Evolutionary conservation across 2,888 invertebrate species (phyloP).

Genomic region (Leptarthrus brevirostris): DNA sequence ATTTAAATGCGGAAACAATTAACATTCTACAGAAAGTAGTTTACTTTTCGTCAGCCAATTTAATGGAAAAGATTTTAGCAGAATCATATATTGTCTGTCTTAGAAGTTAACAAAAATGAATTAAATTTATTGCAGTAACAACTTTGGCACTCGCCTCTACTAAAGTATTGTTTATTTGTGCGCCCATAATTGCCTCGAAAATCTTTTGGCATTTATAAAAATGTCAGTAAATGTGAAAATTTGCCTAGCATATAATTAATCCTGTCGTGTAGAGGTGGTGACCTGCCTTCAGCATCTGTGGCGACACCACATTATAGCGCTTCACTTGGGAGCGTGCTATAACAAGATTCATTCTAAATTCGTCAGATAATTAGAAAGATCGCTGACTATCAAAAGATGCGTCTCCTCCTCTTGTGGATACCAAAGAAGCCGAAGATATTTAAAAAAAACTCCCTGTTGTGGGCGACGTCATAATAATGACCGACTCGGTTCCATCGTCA

Average conservation of each 20-base stretch:
- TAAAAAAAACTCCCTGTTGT: slow-evolving; percentile 18
- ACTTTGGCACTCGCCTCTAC: neutral
- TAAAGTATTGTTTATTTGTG: neutral
- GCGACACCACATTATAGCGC: too few relatives aligned
- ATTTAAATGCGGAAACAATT: too few relatives aligned
- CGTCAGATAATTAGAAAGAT: neutral
- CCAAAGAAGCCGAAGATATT: slow-evolving; percentile 3
- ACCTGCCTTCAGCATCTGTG: neutral
- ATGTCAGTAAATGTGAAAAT: neutral
- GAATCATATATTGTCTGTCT: too few relatives aligned
- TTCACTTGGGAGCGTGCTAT: too few relatives aligned
- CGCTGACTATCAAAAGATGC: neutral
- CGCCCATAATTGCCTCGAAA: neutral
- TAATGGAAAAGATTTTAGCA: too few relatives aligned
- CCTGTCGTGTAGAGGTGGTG: neutral
- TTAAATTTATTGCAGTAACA: neutral
- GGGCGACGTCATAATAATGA: slow-evolving; percentile 29
- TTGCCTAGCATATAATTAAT: neutral
- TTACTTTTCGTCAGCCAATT: too few relatives aligned
- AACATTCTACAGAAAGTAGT: too few relatives aligned
- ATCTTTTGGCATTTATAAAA: neutral
- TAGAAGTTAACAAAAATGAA: too few relatives aligned
- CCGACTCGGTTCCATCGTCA: neutral
- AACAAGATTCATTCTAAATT: neutral
- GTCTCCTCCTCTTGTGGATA: neutral